phyloP scores from a whole-genome alignment of 2,888 invertebrate genomes.

The Caenorhabditis afra region DNA sequence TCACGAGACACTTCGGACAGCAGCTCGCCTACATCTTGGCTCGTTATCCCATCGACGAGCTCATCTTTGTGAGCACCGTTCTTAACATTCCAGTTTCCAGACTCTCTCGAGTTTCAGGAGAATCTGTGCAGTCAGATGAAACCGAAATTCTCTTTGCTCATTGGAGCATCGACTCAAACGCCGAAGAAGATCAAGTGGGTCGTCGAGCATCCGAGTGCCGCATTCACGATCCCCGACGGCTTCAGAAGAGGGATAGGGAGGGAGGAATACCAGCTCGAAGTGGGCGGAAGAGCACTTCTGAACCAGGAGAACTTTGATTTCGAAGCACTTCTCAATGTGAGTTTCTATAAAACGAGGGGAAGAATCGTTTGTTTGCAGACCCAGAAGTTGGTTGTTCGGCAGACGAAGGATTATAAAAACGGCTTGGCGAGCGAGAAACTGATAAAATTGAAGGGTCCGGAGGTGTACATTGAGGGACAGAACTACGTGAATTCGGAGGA shows the following conservation, averaged over 20 bases:
- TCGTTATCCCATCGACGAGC: slow-evolving; percentile 27
- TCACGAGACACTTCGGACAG: slow-evolving; percentile 53
- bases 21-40: slow-evolving; percentile 43
- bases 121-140: slow-evolving; percentile 60
- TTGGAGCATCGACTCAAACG: slow-evolving; percentile 19
- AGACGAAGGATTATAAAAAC: slow-evolving; percentile 30
- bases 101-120: no score
- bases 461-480: slow-evolving; percentile 35
- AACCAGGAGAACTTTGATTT: slow-evolving; percentile 46
- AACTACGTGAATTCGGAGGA: slow-evolving; percentile 18
- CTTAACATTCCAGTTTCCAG: no score
- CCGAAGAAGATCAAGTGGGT: slow-evolving; percentile 47
- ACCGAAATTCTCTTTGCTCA: slow-evolving; percentile 48
- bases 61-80: slow-evolving; percentile 51
- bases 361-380: slow-evolving; percentile 46
- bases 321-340: slow-evolving; percentile 36
- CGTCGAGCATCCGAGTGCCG: slow-evolving; percentile 49
- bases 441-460: slow-evolving; percentile 16
- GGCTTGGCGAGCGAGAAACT: slow-evolving; percentile 22
- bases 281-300: slow-evolving; percentile 40
- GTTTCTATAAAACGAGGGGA: no score
- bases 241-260: slow-evolving; percentile 43
- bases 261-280: slow-evolving; percentile 24
- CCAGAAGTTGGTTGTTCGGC: slow-evolving; percentile 29
- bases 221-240: slow-evolving; percentile 48